A percentile compares a stretch with the other conserved stretches of the same genome.
phyloP scores from a whole-genome alignment of 2,888 invertebrate genomes.

The Cerceris ruficornis region DNA sequence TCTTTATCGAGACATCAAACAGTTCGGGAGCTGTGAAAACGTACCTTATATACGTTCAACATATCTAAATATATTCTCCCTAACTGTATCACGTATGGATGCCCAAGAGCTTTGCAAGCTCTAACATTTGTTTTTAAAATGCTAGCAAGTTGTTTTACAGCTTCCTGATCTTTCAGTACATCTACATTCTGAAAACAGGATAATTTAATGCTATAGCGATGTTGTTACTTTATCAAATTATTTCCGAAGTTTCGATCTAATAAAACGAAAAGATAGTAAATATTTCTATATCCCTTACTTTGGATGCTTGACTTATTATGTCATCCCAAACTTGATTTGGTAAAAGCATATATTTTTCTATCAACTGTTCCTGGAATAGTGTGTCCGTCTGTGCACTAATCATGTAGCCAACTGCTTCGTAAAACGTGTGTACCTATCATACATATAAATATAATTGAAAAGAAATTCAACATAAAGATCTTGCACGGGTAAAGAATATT shows the following conservation, averaged over 20 bases:
- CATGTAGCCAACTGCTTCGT: conserved; percentile 99
- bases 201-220: not conserved
- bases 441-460: conserved; percentile 6
- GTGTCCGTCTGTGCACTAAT: conserved; percentile 97
- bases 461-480: not conserved
- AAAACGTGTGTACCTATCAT: conserved; percentile 93
- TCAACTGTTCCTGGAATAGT: conserved; percentile 94
- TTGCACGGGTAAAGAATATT: not conserved
- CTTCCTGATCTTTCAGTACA: conserved; percentile 96
- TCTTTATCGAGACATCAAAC: not conserved
- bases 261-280: not conserved
- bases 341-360: conserved; percentile 98
- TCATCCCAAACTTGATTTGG: conserved; percentile 99
- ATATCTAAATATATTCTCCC: conserved; percentile 99
- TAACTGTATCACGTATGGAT: conserved; percentile 96
- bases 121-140: conserved; percentile 99
- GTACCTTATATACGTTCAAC: conserved; percentile 98
- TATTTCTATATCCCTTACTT: conserved; percentile 81
- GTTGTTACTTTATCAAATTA: not conserved
- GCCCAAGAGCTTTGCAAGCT: conserved; percentile 98
- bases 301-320: conserved; percentile 97
- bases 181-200: conserved; percentile 89
- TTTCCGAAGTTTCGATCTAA: not conserved
- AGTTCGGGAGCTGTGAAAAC: conserved; percentile 19
- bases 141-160: conserved; percentile 98